phyloP scores from a whole-genome alignment of 2,888 invertebrate genomes.

The Sphaerophoria taeniata region DNA sequence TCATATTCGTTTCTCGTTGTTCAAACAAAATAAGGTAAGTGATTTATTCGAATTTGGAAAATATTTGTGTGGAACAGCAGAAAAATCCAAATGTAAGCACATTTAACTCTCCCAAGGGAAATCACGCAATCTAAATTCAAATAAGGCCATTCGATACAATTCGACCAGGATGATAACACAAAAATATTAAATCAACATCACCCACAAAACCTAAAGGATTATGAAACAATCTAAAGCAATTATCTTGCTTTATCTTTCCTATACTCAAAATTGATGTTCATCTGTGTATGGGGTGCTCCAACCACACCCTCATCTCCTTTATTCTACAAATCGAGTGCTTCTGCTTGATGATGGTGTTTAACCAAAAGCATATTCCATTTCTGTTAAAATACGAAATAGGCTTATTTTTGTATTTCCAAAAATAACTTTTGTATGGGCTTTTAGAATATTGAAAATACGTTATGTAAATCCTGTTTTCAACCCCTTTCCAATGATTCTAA shows the following conservation, averaged over 20 bases:
- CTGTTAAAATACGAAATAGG: conserved; percentile 67
- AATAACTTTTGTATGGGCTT: conserved; percentile 60
- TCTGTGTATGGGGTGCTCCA: conserved; percentile 25
- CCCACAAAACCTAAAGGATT: conserved; percentile 62
- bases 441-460: conserved; percentile 60
- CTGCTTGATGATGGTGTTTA: conserved; percentile 7
- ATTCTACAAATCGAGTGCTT: not conserved
- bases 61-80: not conserved
- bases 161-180: conserved; percentile 49
- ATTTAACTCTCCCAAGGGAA: conserved; percentile 41
- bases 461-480: conserved; percentile 58
- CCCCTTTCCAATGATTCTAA: conserved; percentile 48
- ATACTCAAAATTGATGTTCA: not conserved
- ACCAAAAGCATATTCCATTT: conserved; percentile 57
- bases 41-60: conserved; percentile 10
- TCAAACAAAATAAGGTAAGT: not conserved
- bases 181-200: too few relatives aligned
- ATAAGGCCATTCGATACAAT: conserved; percentile 61
- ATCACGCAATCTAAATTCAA: conserved; percentile 58
- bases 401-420: conserved; percentile 54
- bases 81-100: not conserved
- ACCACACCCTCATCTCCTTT: conserved; percentile 13
- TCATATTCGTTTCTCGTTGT: too few relatives aligned
- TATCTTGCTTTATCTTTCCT: conserved; percentile 56
- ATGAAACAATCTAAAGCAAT: conserved; percentile 70